Evolutionary conservation across 2,888 invertebrate genomes (phyloP).

Genomic region (Tryphoninae sp.): DNA sequence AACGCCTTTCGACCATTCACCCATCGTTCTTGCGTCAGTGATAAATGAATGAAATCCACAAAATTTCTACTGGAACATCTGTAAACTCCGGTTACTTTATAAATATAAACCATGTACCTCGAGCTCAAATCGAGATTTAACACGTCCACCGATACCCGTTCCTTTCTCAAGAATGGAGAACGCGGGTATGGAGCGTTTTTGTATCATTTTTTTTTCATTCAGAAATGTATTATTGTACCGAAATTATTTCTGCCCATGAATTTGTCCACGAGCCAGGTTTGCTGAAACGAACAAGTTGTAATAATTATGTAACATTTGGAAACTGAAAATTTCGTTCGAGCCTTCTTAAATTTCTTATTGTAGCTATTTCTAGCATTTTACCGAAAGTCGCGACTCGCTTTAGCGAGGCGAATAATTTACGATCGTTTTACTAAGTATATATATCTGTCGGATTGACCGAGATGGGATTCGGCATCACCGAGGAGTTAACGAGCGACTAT

Average conservation of each 20-base stretch:
- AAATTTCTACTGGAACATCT: conserved; percentile 7
- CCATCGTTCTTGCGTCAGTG: conserved; percentile 42
- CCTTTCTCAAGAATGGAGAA: not conserved
- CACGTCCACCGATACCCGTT: not conserved
- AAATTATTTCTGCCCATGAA: too few relatives aligned
- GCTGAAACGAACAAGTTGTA: too few relatives aligned
- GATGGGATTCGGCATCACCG: conserved; percentile 29
- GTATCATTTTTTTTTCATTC: too few relatives aligned
- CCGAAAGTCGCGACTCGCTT: conserved; percentile 1
- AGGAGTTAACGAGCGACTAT: conserved; percentile 58
- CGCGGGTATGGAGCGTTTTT: not conserved
- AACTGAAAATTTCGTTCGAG: too few relatives aligned
- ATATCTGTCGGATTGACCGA: not conserved
- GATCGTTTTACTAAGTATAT: conserved; percentile 30
- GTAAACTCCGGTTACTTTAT: not conserved
- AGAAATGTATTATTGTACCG: too few relatives aligned
- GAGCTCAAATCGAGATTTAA: not conserved
- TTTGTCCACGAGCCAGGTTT: too few relatives aligned
- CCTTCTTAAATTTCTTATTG: not conserved
- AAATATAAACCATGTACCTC: not conserved
- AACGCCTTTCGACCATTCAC: conserved; percentile 28
- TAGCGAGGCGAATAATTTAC: conserved; percentile 22
- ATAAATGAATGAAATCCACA: conserved; percentile 39
- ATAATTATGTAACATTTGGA: too few relatives aligned
- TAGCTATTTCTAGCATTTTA: not conserved